A percentile compares a stretch with the other conserved stretches of the same genome.
Conservation (phyloP, 2,113 vertebrate genomes). For the Amphiprion ocellaris region DNA sequence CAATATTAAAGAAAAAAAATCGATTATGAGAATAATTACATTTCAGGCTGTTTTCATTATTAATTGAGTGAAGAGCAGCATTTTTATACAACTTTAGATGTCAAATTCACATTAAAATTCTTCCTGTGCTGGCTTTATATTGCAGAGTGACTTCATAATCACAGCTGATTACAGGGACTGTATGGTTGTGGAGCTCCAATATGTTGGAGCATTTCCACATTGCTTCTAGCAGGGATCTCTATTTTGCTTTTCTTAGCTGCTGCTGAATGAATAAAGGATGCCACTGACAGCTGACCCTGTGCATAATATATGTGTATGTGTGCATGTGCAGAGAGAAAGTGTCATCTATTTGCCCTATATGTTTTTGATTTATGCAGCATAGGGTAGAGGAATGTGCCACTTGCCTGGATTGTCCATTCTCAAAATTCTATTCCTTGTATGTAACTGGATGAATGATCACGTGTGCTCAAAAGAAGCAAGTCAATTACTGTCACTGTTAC, state of each 20-base stretch:
- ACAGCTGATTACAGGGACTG: not conserved
- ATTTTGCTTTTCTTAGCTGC: not conserved
- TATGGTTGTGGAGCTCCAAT: not conserved
- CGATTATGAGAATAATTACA: too few species aligned
- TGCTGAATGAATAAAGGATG: slow-evolving; percentile 6
- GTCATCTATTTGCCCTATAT: not conserved
- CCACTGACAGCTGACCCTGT: not conserved
- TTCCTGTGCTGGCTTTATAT: too few species aligned
- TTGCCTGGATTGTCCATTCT: too few species aligned
- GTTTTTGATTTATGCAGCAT: not conserved
- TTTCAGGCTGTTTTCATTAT: too few species aligned
- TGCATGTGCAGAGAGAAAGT: slow-evolving; percentile 4
- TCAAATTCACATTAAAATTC: too few species aligned
- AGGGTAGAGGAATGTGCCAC: not conserved
- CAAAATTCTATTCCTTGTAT: not conserved
- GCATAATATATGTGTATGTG: not conserved
- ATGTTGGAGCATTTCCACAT: not conserved
- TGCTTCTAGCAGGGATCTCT: not conserved
- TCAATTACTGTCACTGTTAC: not conserved
- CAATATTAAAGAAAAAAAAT: too few species aligned
- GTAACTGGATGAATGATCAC: not conserved
- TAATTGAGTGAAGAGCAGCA: too few species aligned
- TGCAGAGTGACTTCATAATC: too few species aligned
- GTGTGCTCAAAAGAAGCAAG: not conserved
- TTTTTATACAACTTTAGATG: too few species aligned